Base-by-base conservation (phyloP, 1,140 invertebrate species). In the Zaprionus ornatus region DNA sequence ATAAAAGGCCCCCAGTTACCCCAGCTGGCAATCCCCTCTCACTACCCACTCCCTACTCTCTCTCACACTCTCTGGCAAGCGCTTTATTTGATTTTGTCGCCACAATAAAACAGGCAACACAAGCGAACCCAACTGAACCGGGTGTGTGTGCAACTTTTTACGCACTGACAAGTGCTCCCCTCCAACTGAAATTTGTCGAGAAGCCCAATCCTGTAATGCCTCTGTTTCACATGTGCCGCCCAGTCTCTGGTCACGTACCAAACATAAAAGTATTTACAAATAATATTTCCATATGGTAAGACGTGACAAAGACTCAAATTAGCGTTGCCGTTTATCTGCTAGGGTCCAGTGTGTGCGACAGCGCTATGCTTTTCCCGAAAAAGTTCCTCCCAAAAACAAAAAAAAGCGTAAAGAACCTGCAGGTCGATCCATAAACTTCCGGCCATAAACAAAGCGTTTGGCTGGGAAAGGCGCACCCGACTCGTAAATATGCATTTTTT, bases 221-320 rank as follows among this genome's bases (percentile, higher is more conserved):
- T 35, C 13, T 40, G 62, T 59, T 61, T 72, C 78, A 70, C 77
- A 80, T 80, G 76, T 62, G 63, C 64, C 74, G 73, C 85, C 80
- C 70, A 63, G 79, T 80, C 82, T 42, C 78, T 87, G 88, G 88
- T 91, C 88, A 91, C 88, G 88, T 91, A 82, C 81, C 76, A 64
- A 90, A 82, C 88, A 91, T 91, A 91, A 91, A 91, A 91, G 88
- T 91, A 91, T 91, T 91, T 91, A 91, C 88, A 91, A 91, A 91
- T 91, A 91, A 91, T 91, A 91, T 91, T 91, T 91, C 88, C 88
- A 91, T 91, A 91, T 91, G 88, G 80, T 88, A 91, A 91, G 84
- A 91, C 88, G 88, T 91, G 88, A 91, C 88, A 91, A 91, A 91
- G 85, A 91, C 90, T 91, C 84, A 91, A 91, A 91, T 90, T 90